Evolutionary conservation across 1,140 invertebrate genomes (phyloP), one percentile per base, ranked within the genome.

Genomic region (Neuroterus valhalla): DNA sequence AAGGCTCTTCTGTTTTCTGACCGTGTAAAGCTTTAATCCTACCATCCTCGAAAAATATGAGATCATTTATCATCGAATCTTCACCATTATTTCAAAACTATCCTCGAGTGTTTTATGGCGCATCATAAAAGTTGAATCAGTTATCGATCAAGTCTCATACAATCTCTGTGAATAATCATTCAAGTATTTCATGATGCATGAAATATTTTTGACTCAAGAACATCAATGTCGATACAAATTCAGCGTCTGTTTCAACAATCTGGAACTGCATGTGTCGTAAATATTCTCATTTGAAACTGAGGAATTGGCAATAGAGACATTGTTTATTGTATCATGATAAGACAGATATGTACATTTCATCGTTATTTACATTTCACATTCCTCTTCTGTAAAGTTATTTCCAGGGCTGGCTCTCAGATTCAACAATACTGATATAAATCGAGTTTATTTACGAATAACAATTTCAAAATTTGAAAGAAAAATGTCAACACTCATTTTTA

Each of bases 181-280:
- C 17, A 23, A 62, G 26, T 15, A 62, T 26, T 62, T 62, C 15
- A 26, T 31, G 23, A 62, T 62, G 21, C 52, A 21, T 62, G 23
- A 62, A 21, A 62, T 62, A 62, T 62, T 12, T 21, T 3, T 14
- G 23, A 62, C 19, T 3, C 15, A 26, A 62, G 23, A 1, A 5
- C 26, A 12, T 62, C 52, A 62, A 62, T 62, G 52, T 62, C 52
- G 23, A 62, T 26, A 31, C 15, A 62, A 62, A 62, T 26, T 26
- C 21, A 26, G 14, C 12, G 15, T 62, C 52, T 21, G 23, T 23
- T 26, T 62, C 21, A 62, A 62, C 14, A 5, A 11, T 14, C 50
- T 6, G 19, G 21, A 62, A 55, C 50, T 26, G 26, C 50, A 19
- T 6, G 21, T 8, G 4, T 10, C 19, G n/a, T 48, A 50, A 50